Base-by-base conservation (phyloP, 2,113 vertebrate species). In the Galeopterus variegatus region DNA sequence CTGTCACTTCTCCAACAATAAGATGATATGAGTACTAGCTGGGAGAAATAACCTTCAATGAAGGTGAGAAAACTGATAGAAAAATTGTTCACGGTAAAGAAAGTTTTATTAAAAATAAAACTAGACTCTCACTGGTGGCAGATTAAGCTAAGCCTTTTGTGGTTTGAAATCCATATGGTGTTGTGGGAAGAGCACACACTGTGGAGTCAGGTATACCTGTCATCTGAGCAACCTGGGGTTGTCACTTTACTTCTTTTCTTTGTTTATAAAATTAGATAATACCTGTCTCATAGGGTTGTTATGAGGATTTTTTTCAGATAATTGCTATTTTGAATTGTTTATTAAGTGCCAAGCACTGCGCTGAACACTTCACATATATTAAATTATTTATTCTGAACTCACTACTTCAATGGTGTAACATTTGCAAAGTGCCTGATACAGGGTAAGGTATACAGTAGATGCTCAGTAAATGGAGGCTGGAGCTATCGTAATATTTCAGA, bases 81-180 rank as follows among this genome's bases (percentile, higher is more conserved):
- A 56, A 67, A 56, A 12, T 73, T 88, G 56, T 72, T 93, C 52
- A 26, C 1, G 19, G 18, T 90, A 64, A 90, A 79, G 76, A 82
- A 87, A 76, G 5, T 45, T 50, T 92, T 67, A 33, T 69, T 62
- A 54, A 95, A 95, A 60, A 69, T 41, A 50, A 88, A 60, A 41
- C 41, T 85, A 84, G 67, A 58, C 54, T 84, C 54, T 84, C 52
- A 41, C 64, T 36, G n/a, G 70, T 41, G 50, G 36, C 60, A 77
- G 31, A 73, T 77, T 60, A 92, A 93, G 28, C 50, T 65, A 81
- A 96, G n/a, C 58, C 21, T 76, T 88, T 76, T 90, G 77, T 93
- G 64, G 58, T 88, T 91, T 96, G 87, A 96, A 96, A 97, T 82
- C 73, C 50, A 91, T 96, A 79, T 80, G 58, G 23, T 41, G 13